phyloP scores from a whole-genome alignment of 2,797 vertebrate genomes.

The Nasua narica region DNA sequence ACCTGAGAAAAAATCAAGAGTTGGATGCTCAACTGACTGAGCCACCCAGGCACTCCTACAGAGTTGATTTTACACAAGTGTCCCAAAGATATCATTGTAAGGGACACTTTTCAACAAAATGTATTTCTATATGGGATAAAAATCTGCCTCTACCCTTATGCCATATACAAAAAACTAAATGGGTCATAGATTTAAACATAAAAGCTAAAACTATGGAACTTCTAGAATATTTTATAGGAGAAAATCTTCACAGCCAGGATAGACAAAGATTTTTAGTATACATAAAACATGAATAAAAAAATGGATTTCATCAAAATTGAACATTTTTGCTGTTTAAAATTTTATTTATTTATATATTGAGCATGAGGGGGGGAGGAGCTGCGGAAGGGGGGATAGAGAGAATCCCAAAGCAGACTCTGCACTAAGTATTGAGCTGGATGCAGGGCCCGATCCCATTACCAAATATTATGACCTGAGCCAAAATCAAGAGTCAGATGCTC shows the following conservation, averaged over 20 bases:
- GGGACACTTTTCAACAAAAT: neutral
- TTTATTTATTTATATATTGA: neutral
- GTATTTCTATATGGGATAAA: neutral
- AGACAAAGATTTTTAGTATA: neutral
- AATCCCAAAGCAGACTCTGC: neutral
- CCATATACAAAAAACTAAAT: neutral
- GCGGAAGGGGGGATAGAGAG: neutral
- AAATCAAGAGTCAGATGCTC: neutral
- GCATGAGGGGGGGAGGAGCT: too few species aligned
- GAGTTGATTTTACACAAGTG: neutral
- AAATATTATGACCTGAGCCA: neutral
- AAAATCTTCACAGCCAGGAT: neutral
- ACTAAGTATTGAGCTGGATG: neutral
- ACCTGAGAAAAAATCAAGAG: neutral
- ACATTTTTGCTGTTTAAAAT: neutral
- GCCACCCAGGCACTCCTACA: neutral
- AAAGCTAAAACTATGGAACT: neutral
- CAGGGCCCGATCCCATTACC: too few species aligned
- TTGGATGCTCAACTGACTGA: neutral
- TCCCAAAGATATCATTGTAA: neutral
- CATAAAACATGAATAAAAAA: neutral
- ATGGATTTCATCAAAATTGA: neutral
- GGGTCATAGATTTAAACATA: neutral
- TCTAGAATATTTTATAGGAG: neutral
- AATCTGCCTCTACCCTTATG: neutral